Evolutionary conservation across 2,797 vertebrate species (phyloP).

Genomic region (Phataginus tricuspis): DNA sequence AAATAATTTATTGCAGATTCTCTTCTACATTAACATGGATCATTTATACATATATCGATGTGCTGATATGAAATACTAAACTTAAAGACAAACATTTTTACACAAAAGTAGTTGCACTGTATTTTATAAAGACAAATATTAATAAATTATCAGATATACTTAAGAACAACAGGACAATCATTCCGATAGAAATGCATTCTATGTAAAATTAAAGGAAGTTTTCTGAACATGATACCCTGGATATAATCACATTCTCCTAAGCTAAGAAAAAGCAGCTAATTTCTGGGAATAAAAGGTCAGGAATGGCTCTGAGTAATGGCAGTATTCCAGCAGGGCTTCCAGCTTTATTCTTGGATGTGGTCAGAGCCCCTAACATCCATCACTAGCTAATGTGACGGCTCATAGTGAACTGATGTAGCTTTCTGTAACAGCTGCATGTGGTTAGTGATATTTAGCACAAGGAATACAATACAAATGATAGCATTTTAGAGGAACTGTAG

Average conservation of each 20-base stretch:
- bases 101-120: constrained; percentile 80
- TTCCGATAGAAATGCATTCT: constrained; percentile 72
- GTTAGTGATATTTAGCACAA: constrained; percentile 57
- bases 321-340: background rate
- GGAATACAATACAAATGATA: constrained; percentile 55
- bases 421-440: constrained; percentile 53
- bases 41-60: constrained; percentile 85
- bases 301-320: constrained; percentile 23
- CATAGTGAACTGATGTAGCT: constrained; percentile 39
- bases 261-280: constrained; percentile 38
- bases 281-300: constrained; percentile 61
- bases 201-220: constrained; percentile 59
- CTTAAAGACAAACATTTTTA: constrained; percentile 82
- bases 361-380: constrained; percentile 27
- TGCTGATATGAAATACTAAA: constrained; percentile 79
- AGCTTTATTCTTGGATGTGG: background rate
- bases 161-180: constrained; percentile 68
- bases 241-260: constrained; percentile 56
- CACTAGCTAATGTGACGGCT: background rate
- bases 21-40: constrained; percentile 84
- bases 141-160: constrained; percentile 78
- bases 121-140: constrained; percentile 82
- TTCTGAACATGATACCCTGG: constrained; percentile 42
- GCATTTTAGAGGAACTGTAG: constrained; percentile 66
- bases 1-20: constrained; percentile 89